Evolutionary conservation across 1,140 invertebrate genomes (phyloP).

Genomic region (Sminthurides bifidus): DNA sequence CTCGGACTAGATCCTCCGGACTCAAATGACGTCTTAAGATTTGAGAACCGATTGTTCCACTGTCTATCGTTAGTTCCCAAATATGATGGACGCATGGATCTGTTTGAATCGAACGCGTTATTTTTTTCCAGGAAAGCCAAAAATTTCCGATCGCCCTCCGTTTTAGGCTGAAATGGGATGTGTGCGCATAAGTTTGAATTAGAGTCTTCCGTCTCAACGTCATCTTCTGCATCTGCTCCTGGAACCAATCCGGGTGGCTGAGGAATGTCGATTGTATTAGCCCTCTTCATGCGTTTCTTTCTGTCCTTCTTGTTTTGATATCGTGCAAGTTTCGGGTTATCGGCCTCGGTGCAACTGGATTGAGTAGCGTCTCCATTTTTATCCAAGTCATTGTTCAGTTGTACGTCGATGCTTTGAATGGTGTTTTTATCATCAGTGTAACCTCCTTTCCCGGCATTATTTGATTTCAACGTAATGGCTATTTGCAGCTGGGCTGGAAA

Average conservation of each 20-base stretch:
- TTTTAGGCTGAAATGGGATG: constrained; percentile 57
- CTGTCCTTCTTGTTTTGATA: constrained; percentile 40
- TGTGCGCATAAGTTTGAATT: constrained; percentile 42
- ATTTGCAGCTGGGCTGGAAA: constrained; percentile 31
- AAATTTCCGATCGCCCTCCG: constrained; percentile 72
- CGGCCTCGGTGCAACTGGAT: background rate
- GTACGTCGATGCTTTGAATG: too few species aligned
- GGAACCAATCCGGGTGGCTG: constrained; percentile 46
- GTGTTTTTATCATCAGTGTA: background rate
- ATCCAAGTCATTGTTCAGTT: too few species aligned
- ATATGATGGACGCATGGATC: constrained; percentile 33
- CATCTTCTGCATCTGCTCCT: constrained; percentile 36
- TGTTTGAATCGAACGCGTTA: constrained; percentile 11
- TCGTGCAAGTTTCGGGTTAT: constrained; percentile 16
- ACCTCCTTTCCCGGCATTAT: background rate
- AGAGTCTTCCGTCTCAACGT: constrained; percentile 25
- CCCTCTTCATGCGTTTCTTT: constrained; percentile 66
- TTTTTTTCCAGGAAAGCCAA: constrained; percentile 68
- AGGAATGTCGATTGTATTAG: constrained; percentile 76
- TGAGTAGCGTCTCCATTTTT: background rate
- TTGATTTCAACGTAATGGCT: constrained; percentile 31
- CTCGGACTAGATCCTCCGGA: constrained; percentile 26
- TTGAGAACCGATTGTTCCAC: constrained; percentile 68
- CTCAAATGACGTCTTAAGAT: constrained; percentile 74
- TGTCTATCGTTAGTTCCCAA: constrained; percentile 40